A percentile compares a stretch with the other conserved stretches of the same genome.
These are phyloP conservation scores for Rhynchotus rufescens DNA, from an alignment of 2,797 vertebrate genomes.

Conservation along the genomic window DNA sequence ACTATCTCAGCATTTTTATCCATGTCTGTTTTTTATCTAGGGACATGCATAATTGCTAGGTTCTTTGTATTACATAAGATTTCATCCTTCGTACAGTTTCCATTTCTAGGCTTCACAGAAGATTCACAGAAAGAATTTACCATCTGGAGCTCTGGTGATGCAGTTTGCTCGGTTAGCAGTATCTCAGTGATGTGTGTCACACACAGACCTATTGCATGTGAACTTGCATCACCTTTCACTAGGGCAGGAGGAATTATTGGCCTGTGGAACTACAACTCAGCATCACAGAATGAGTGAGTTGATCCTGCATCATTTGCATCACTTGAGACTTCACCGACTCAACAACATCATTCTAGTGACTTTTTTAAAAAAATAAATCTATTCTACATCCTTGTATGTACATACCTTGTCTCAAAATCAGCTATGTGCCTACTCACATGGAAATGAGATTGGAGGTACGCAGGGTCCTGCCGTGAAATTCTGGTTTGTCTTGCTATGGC, in stretches of 20 bases:
- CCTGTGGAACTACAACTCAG: neutral
- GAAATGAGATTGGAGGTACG: neutral
- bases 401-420: neutral
- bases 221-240: neutral
- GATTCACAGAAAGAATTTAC: neutral
- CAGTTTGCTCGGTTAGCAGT: neutral
- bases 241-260: neutral
- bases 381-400: neutral
- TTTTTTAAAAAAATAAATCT: neutral
- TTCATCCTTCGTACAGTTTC: neutral
- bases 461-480: neutral
- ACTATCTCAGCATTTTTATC: neutral
- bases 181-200: neutral
- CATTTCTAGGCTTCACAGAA: neutral
- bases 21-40: neutral
- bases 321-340: constrained; percentile 15
- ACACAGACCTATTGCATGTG: neutral
- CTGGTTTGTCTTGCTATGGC: neutral
- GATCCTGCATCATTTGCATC: neutral
- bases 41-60: constrained; percentile 1
- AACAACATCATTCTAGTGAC: neutral
- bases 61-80: neutral
- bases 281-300: neutral
- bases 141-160: neutral
- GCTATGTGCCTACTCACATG: neutral